Conservation (phyloP, 2,888 invertebrate genomes). For the Schizotus pectinicornis region DNA sequence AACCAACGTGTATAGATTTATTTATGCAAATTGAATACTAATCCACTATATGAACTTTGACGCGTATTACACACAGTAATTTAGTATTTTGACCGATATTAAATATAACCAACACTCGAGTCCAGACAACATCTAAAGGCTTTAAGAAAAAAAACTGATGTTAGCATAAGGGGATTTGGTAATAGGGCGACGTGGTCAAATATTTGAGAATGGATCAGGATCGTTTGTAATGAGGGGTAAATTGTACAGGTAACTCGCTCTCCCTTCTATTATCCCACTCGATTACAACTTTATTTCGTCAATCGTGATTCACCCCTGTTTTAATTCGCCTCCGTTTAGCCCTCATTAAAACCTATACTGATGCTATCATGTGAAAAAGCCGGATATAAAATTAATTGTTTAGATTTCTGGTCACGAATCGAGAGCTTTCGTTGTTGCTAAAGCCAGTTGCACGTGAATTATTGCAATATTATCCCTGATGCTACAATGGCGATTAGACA, state of each 20-base stretch:
- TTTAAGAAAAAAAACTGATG: background rate
- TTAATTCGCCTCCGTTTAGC: conserved; percentile 40
- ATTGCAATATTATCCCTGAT: too few species aligned
- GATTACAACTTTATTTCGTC: conserved; percentile 46
- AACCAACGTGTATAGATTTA: conserved; percentile 43
- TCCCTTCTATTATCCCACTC: conserved; percentile 40
- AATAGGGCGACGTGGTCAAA: conserved; percentile 20
- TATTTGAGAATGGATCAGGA: conserved; percentile 25
- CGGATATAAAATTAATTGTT: conserved; percentile 28
- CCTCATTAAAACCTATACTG: conserved; percentile 36
- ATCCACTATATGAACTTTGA: conserved; percentile 42
- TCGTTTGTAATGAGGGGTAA: conserved; percentile 21
- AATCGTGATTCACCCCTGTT: conserved; percentile 46
- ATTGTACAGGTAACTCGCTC: conserved; percentile 23
- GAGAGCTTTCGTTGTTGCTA: too few species aligned
- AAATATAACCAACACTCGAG: background rate
- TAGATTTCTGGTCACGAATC: conserved; percentile 10
- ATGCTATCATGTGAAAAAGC: conserved; percentile 34
- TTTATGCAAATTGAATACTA: conserved; percentile 49
- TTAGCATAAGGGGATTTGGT: background rate
- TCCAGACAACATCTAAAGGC: too few species aligned
- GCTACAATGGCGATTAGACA: too few species aligned
- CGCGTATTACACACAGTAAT: conserved; percentile 30
- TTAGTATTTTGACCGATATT: conserved; percentile 18
- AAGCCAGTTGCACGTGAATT: too few species aligned